Evolutionary conservation across 2,888 invertebrate genomes (phyloP).

Genomic region (Leptopilina syphax): DNA sequence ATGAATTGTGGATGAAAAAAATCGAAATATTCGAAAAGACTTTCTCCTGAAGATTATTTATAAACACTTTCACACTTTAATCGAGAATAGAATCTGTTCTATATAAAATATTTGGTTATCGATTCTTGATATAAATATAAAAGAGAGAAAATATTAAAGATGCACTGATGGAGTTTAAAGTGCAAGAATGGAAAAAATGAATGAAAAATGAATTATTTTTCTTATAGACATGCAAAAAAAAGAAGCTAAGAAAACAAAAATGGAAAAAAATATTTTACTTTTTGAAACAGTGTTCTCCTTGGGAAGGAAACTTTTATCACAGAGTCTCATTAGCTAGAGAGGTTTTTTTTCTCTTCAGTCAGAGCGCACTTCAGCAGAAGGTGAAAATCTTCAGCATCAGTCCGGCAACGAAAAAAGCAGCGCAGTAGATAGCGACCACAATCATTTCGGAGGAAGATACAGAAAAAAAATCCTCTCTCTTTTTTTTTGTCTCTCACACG

Average conservation of each 20-base stretch:
- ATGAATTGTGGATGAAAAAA: not conserved
- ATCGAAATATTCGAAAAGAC: not conserved
- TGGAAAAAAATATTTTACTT: slow-evolving; percentile 2
- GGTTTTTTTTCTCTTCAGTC: slow-evolving; percentile 43
- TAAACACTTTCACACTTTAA: not conserved
- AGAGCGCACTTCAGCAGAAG: slow-evolving; percentile 62
- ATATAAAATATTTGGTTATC: slow-evolving; percentile 13
- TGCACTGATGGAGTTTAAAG: not conserved
- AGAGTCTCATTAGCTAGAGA: slow-evolving; percentile 45
- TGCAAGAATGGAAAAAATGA: not conserved
- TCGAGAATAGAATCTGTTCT: slow-evolving; percentile 12
- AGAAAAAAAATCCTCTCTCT: no score
- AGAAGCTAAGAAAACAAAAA: not conserved
- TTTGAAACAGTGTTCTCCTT: slow-evolving; percentile 2
- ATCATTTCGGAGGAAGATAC: slow-evolving; percentile 63
- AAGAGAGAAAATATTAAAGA: slow-evolving; percentile 7
- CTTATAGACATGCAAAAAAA: not conserved
- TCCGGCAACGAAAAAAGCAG: slow-evolving; percentile 71
- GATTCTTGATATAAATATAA: slow-evolving; percentile 12
- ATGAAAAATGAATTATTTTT: not conserved
- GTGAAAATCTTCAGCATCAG: slow-evolving; percentile 71
- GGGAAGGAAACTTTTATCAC: slow-evolving; percentile 44
- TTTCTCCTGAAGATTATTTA: slow-evolving; percentile 1
- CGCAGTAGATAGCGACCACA: slow-evolving; percentile 74
- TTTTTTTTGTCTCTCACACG: not conserved